Evolutionary conservation across 2,113 vertebrate species (phyloP), one percentile per base, ranked within the genome.

Genomic region (Mormoops blainvillei): DNA sequence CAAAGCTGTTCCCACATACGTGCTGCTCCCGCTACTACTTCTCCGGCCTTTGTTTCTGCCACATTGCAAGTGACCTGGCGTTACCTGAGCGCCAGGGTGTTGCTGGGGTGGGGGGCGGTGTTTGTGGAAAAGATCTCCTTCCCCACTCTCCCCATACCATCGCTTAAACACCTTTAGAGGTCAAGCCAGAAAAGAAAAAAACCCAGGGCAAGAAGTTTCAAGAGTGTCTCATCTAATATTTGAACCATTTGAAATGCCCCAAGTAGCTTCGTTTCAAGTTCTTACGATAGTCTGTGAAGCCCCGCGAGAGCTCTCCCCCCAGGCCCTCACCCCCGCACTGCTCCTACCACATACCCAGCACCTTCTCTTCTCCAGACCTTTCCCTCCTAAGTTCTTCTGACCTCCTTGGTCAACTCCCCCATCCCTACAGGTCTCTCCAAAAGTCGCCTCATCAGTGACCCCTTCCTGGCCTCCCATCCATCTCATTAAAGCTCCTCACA

Each of bases 61-160:
- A n/a, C 28, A 0, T 0, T 4, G 48, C 26, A 13, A 15, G 18
- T 12, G 45, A 22, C 18, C 50, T 19, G 16, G 6, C 38, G 4
- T 24, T 3, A 7, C 26, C 77, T 15, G 19, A 0, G 56, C 15
- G 2, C 19, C 12, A 26, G 38, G n/a, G 38, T n/a, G 61, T 63
- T 85, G 58, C 14, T 24, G 0, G 18, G 19, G n/a, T n/a, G n/a
- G n/a, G n/a, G n/a, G n/a, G n/a, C n/a, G 7, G n/a, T 38, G 9
- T 1, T 4, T 19, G 22, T 5, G 20, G 48, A 52, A 36, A 41
- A 70, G 11, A 41, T 2, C 26, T 14, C 16, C 7, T 26, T 19
- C 0, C 9, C 18, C 50, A 13, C 16, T 10, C 33, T 7, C 0
- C 3, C 6, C 16, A 38, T 3, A 22, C 4, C 4, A 3, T 0